phyloP scores from a whole-genome alignment of 2,888 invertebrate genomes.

The Panopea generosa region DNA sequence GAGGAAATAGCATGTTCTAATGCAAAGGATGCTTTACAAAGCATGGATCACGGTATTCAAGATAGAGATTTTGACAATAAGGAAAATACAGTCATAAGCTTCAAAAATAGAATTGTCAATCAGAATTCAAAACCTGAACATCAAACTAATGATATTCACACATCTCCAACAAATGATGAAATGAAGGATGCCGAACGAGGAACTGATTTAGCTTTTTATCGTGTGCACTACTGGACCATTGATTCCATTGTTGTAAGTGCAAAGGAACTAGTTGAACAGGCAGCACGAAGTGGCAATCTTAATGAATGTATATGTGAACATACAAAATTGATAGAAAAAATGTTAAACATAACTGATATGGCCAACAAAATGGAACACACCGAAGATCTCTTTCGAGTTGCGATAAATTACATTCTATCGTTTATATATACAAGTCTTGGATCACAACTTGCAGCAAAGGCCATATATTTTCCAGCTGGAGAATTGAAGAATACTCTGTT shows the following conservation, averaged over 20 bases:
- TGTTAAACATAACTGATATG: background rate
- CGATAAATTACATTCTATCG: slow-evolving; percentile 5
- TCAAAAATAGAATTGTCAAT: too few relatives aligned
- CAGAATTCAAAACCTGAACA: too few relatives aligned
- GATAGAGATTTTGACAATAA: too few relatives aligned
- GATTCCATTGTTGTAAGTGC: slow-evolving; percentile 16
- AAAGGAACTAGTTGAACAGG: slow-evolving; percentile 14
- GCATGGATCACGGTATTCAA: too few relatives aligned
- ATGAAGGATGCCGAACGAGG: background rate
- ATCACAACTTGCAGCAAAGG: slow-evolving; percentile 7
- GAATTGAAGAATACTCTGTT: background rate
- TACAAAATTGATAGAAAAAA: background rate
- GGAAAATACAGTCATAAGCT: too few relatives aligned
- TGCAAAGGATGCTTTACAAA: too few relatives aligned
- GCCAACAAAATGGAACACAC: background rate
- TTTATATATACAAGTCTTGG: slow-evolving; percentile 19
- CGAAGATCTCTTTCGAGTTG: background rate
- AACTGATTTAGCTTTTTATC: slow-evolving; percentile 16
- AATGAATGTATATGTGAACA: slow-evolving; percentile 6
- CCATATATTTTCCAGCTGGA: background rate
- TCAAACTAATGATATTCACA: too few relatives aligned
- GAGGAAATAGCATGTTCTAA: background rate
- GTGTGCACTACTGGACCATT: slow-evolving; percentile 14
- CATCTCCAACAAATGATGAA: background rate
- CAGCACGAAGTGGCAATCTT: slow-evolving; percentile 11